Base-by-base conservation (phyloP, 1,140 invertebrate genomes). In the Scylla paramamosain region DNA sequence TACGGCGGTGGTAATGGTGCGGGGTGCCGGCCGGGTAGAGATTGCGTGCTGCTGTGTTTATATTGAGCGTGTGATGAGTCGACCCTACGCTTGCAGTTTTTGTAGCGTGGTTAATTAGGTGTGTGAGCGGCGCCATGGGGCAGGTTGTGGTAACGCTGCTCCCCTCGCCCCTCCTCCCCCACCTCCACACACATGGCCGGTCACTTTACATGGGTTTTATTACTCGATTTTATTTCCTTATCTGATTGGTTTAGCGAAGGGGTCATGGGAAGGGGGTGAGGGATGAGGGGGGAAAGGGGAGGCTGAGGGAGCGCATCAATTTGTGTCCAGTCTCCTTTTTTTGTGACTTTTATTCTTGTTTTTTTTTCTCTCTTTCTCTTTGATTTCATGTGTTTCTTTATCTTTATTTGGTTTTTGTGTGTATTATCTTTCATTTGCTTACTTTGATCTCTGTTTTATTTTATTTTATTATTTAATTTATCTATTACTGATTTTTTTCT, bases 181-280 rank as follows among this genome's bases (percentile, higher is more conserved):
- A 3, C 16, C 86, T 88, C 32, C 16, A 3, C 31, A 14, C 31
- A 45, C 45, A 88, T 46, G 31, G 86, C 86, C 45, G 86, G 86
- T 88, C 86, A 88, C 86, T 88, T 46, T 39, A 46, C n/a, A 88
- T 20, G 86, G 28, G 86, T 88, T 88, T 88, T 88, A 88, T 88
- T 88, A 32, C 86, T 16, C 8, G 8, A 20, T 46, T 88, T 88
- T 77, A 77, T 77, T 77, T n/a, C 67, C 25, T 77, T 25, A 77
- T 77, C 67, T 77, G 67, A 77, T 77, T 77, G 67, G 67, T n/a
- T 77, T 25, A 77, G 20, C 52, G 52, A 59, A 20, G 52, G 10
- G 52, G 52, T 39, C 28, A 14, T 86, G 84, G n/a, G 4, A n/a
- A 0, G 8, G 8, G 16, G 16, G 77, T 20, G 77, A 8, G 8